Evolutionary conservation across 1,140 invertebrate genomes (phyloP), one percentile per base, ranked within the genome.

Genomic region (Hyles vespertilio): DNA sequence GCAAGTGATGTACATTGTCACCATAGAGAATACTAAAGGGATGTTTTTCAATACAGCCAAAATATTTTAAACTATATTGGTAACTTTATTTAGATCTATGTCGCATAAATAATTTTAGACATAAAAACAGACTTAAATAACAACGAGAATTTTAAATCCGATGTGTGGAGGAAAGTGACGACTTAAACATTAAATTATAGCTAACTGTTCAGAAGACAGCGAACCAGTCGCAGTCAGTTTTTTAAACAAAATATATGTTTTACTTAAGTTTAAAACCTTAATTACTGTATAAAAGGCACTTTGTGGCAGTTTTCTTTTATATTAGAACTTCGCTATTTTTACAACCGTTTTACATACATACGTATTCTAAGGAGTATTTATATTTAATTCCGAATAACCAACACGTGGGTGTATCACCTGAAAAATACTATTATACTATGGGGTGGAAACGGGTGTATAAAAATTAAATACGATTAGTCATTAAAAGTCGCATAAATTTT

Each of bases 281-380:
- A 67, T 69, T 65, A 72, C 58, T 74, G 67, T 74, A 80, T 75
- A 85, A 82, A 85, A 89, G 86, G 86, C 86, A 89, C 86, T 78
- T 80, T 60, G 74, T 89, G 86, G 86, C 86, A 89, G 84, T 87
- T 81, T 47, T 83, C 74, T 72, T 79, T 81, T 72, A 75, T 60
- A 22, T 22, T 22, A 59, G 74, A 64, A 77, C 48, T 70, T 79
- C 76, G 74, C 60, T 73, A 75, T 69, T 54, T 74, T 81, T 81
- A 84, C 84, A 85, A 84, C 72, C 72, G 68, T 78, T 75, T 71
- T 68, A 61, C 34, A 52, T 34, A 40, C 33, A 79, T 22, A 70
- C 60, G 74, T 77, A 79, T 65, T 66, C 71, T 77, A 77, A 80
- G 62, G 70, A 79, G 75, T 82, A 84, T 79, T 74, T 61, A 59